These are phyloP conservation scores for Troides oblongomaculatus DNA, from an alignment of 2,888 invertebrate genomes.

Conservation along the genomic window DNA sequence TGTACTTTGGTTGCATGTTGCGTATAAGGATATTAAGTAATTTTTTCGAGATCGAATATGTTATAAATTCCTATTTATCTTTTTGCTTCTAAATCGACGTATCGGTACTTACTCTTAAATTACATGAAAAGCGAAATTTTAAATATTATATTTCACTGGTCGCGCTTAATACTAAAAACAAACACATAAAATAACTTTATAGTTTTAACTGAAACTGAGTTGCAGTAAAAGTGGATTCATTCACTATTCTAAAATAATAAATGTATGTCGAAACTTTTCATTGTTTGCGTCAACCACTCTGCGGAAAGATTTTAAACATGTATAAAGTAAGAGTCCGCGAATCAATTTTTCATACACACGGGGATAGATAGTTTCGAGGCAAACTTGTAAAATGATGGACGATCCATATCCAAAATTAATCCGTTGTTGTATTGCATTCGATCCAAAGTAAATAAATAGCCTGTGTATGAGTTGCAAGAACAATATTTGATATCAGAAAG, in stretches of 20 bases:
- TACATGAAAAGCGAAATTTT: too few species aligned
- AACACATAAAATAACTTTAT: neutral
- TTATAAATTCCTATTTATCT: too few species aligned
- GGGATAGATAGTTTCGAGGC: neutral
- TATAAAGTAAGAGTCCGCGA: neutral
- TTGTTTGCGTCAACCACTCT: neutral
- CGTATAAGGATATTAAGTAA: too few species aligned
- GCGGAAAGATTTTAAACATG: constrained; percentile 10
- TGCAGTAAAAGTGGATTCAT: neutral
- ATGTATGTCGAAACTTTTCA: constrained; percentile 7
- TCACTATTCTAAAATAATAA: neutral
- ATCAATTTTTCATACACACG: neutral
- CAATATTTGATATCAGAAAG: too few species aligned
- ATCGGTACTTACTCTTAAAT: too few species aligned
- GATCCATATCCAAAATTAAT: neutral
- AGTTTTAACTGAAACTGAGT: neutral
- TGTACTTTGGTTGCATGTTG: too few species aligned
- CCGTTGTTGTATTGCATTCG: too few species aligned
- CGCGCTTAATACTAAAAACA: neutral
- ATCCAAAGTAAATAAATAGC: too few species aligned
- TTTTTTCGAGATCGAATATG: too few species aligned
- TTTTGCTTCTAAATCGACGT: too few species aligned
- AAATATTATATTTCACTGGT: neutral
- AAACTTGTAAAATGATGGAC: neutral
- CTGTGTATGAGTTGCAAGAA: too few species aligned